Base-by-base conservation (phyloP, 1,140 invertebrate genomes). In the Drosophila biarmipes region DNA sequence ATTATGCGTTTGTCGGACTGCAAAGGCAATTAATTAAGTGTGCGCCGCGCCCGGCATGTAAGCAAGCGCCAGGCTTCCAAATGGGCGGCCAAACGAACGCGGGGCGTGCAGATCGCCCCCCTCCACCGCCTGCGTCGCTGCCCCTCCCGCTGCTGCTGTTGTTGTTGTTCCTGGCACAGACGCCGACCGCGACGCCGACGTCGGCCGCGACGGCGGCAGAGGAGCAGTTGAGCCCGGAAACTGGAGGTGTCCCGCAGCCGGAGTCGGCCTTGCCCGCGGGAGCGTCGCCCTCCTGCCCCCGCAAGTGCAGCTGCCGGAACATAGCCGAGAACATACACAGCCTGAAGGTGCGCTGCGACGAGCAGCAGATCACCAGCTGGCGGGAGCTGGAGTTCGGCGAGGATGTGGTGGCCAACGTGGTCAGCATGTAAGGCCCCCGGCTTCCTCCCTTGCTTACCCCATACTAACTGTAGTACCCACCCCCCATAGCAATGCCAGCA, bases 401-500 rank as follows among this genome's bases (percentile, higher is more conserved):
- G 53, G 90, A 93, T 72, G 85, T 24, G 14, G 84, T 27, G 12
- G 79, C 71, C 45, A 92, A 92, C 56, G 79, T 93, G 43, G 71
- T 92, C 35, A 90, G 91, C 71, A 89, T 93, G 93, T 93, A 91
- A 91, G 92, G 19, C 8, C 3, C 8, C 6, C 7, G 8, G 2
- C 4, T 0, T 6, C 15, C 4, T 15, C 15, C 15, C 4, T 6
- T 2, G 40, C 2, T 1, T 19, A 2, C 7, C 15, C 15, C 7
- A 2, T 15, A 15, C 15, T 17, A 8, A 2, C 15, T 4, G 21
- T 12, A 43, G 3, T 24, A 24, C 3, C 5, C 4, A 4, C 17
- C 10, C 45, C 77, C 93, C 12, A 93, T 91, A 96, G 95, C 79
- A 95, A 96, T 91, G 93, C 98, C 49, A 96, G 95, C 80, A 94